Evolutionary conservation across 2,113 vertebrate species (phyloP).

Genomic region (Strix uralensis): DNA sequence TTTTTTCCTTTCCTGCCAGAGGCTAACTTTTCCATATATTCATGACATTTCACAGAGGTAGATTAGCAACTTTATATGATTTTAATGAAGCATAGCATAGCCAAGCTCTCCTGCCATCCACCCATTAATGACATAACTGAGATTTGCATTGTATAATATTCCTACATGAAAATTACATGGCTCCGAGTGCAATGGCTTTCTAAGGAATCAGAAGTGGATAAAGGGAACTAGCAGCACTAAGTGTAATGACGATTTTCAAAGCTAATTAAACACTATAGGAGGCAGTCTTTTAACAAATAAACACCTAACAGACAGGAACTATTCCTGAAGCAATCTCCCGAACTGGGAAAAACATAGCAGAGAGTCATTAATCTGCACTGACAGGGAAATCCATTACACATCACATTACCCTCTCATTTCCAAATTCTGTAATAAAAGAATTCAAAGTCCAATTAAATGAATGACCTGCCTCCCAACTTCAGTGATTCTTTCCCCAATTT

Average conservation of each 20-base stretch:
- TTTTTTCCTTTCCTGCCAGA: constrained; percentile 54
- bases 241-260: not conserved
- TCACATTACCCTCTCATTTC: not conserved
- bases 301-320: not conserved
- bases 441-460: not conserved
- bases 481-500: not conserved
- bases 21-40: constrained; percentile 58
- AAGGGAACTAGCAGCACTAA: not conserved
- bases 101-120: constrained; percentile 1
- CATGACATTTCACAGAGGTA: constrained; percentile 42
- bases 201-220: not conserved
- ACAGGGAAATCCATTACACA: constrained; percentile 38
- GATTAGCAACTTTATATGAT: constrained; percentile 53
- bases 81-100: constrained; percentile 49
- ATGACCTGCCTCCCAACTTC: not conserved
- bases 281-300: constrained; percentile 14
- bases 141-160: constrained; percentile 10
- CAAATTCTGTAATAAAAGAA: constrained; percentile 23
- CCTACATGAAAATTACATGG: not conserved
- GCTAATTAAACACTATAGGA: constrained; percentile 13
- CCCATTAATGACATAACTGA: not conserved
- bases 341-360: not conserved
- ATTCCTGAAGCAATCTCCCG: not conserved
- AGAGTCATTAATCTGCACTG: constrained; percentile 29
- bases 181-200: not conserved